A percentile compares a stretch with the other conserved stretches of the same genome.
These are phyloP conservation scores for Hepsetus odoe DNA, from an alignment of 2,113 vertebrate species.

Conservation along the genomic window DNA sequence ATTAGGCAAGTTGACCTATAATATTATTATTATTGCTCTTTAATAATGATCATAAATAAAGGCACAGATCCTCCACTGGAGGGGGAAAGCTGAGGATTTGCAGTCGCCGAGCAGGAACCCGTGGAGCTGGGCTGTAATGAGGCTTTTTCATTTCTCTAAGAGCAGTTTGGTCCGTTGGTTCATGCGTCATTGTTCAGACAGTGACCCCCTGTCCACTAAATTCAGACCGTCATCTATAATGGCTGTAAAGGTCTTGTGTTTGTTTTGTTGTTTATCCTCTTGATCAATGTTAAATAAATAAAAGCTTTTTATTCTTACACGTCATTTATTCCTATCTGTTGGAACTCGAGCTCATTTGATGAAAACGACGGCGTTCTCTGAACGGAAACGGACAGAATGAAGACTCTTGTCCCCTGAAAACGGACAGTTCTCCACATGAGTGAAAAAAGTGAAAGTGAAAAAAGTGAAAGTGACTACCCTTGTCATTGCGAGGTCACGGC, in stretches of 20 bases:
- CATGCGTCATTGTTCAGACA: slow-evolving; percentile 52
- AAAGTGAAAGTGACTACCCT: too few relatives aligned
- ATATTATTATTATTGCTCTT: slow-evolving; percentile 9
- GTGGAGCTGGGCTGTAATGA: slow-evolving; percentile 50
- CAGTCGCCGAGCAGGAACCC: not conserved
- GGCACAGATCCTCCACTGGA: slow-evolving; percentile 12
- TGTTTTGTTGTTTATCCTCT: slow-evolving; percentile 65
- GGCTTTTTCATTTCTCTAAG: slow-evolving; percentile 60
- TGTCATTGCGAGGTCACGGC: too few relatives aligned
- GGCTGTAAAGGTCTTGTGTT: slow-evolving; percentile 63
- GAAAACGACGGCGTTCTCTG: not conserved
- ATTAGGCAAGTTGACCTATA: slow-evolving; percentile 39
- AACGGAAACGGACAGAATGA: not conserved
- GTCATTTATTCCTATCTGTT: slow-evolving; percentile 53
- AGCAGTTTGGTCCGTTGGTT: slow-evolving; percentile 54
- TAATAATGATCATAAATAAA: slow-evolving; percentile 36
- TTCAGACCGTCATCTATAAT: slow-evolving; percentile 68
- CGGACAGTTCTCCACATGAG: not conserved
- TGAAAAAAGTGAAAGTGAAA: too few relatives aligned
- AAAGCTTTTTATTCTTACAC: slow-evolving; percentile 64
- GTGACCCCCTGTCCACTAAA: slow-evolving; percentile 57
- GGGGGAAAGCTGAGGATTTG: slow-evolving; percentile 38
- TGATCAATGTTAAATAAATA: slow-evolving; percentile 75
- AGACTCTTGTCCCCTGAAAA: not conserved
- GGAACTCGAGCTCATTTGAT: slow-evolving; percentile 26